phyloP scores from a whole-genome alignment of 2,113 vertebrate species.

The Heptranchias perlo region DNA sequence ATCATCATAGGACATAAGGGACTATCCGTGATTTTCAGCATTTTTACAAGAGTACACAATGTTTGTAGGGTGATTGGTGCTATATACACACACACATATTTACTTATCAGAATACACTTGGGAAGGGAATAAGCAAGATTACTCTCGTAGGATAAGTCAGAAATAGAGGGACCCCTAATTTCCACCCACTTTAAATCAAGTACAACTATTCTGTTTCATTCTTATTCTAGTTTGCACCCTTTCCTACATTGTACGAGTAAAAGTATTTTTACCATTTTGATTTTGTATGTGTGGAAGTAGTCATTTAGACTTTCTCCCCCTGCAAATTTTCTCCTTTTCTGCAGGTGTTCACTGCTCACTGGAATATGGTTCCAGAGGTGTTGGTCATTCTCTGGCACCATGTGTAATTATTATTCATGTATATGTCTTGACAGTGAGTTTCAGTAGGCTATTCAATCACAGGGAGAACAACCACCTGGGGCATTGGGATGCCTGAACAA shows the following conservation, averaged over 20 bases:
- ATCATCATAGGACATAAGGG: too few species aligned
- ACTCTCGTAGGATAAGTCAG: neutral
- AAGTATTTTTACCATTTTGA: neutral
- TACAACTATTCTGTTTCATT: neutral
- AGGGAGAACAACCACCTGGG: neutral
- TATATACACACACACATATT: neutral
- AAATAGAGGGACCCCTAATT: neutral
- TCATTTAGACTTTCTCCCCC: neutral
- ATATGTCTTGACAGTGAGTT: neutral
- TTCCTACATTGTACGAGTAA: neutral
- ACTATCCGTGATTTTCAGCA: neutral
- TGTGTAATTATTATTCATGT: neutral
- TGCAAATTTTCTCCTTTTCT: neutral
- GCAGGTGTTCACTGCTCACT: neutral
- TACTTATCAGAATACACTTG: neutral
- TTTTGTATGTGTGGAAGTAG: neutral
- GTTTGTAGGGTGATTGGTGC: neutral
- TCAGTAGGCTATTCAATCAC: neutral
- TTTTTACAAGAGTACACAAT: neutral
- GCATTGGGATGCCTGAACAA: neutral
- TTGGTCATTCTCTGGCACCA: neutral
- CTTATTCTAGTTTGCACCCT: neutral
- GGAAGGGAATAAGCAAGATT: neutral
- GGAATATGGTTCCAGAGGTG: neutral
- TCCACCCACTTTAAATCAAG: neutral